Percentiles rank a stretch among this genome's conserved stretches.
These are phyloP conservation scores for Tursiops truncatus DNA, from an alignment of 2,113 vertebrate species.

Conservation along the genomic window DNA sequence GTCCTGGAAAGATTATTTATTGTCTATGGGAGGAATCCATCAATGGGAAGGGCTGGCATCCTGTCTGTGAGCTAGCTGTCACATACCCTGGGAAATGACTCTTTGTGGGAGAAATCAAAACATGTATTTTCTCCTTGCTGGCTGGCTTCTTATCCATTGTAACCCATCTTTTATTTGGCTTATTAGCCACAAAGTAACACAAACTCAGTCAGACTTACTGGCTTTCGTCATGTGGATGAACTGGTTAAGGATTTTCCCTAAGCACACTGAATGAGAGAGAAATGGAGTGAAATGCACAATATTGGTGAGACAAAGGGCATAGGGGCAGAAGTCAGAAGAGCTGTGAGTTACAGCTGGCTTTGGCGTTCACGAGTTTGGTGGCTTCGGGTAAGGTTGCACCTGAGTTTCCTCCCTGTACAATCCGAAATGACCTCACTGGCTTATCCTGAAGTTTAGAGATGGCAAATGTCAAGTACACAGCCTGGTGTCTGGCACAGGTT, in stretches of 20 bases:
- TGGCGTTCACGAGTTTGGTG: rapidly evolving
- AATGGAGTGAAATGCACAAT: rapidly evolving
- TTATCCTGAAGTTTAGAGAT: background rate
- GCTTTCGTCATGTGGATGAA: too few relatives aligned
- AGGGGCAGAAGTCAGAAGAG: rapidly evolving
- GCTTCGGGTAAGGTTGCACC: background rate
- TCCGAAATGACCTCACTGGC: background rate
- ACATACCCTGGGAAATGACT: background rate
- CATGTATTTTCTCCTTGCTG: background rate
- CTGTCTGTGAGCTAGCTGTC: background rate
- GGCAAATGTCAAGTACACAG: background rate
- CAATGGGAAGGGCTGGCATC: background rate
- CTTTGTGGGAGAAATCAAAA: background rate
- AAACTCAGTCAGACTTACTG: background rate
- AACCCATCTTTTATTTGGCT: background rate
- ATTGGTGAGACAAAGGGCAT: too few relatives aligned
- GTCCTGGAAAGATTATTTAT: background rate
- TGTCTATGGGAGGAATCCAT: background rate
- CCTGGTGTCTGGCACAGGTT: too few relatives aligned
- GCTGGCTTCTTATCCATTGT: background rate
- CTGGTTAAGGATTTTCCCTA: background rate
- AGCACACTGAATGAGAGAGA: background rate
- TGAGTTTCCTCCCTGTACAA: background rate
- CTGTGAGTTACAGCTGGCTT: rapidly evolving
- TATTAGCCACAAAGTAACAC: background rate